phyloP scores from a whole-genome alignment of 1,140 invertebrate species.

The Drosophila littoralis region DNA sequence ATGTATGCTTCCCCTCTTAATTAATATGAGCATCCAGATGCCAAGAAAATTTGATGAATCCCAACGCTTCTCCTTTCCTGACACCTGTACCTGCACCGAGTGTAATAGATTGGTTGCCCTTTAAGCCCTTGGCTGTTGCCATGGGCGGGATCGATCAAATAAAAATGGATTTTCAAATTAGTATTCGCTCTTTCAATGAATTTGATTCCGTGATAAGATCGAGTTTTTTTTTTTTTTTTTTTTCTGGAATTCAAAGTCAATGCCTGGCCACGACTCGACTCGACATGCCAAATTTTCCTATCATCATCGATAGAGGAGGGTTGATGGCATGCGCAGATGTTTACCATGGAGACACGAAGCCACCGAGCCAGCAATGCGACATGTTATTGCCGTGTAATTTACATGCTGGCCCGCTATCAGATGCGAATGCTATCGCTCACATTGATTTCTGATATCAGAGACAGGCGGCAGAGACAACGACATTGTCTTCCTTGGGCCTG shows the following conservation, averaged over 20 bases:
- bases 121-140: no score
- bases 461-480: conserved; percentile 16
- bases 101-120: no score
- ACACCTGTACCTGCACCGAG: no score
- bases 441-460: conserved; percentile 46
- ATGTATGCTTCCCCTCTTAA: neutral
- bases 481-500: conserved; percentile 35
- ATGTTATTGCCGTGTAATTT: conserved; percentile 78
- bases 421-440: conserved; percentile 54
- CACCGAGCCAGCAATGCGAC: conserved; percentile 38
- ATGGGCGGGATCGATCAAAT: no score
- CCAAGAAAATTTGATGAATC: neutral
- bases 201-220: neutral
- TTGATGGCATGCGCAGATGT: conserved; percentile 31
- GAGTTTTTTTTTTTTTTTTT: neutral
- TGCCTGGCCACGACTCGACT: conserved; percentile 2
- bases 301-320: conserved; percentile 15
- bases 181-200: conserved; percentile 3
- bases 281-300: conserved; percentile 53
- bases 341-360: neutral
- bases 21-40: neutral
- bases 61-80: no score
- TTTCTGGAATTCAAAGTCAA: conserved; percentile 11
- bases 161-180: no score
- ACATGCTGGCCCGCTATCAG: conserved; percentile 65